Conservation (phyloP, 2,113 vertebrate genomes). For the Clarias batrachus region DNA sequence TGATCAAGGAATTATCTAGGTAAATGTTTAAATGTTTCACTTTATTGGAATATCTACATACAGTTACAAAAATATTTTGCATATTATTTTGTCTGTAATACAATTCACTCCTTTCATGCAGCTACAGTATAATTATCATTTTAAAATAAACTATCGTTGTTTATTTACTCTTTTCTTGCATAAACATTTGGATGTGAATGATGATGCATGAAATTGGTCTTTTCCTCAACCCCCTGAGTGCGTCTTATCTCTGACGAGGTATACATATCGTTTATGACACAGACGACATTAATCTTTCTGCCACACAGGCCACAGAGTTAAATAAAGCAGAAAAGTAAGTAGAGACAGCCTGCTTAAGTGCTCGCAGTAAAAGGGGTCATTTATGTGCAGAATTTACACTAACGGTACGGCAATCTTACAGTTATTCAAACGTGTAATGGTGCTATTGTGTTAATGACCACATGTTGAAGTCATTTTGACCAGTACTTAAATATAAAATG, state of each 20-base stretch:
- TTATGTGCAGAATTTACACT: not conserved
- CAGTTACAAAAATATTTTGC: not conserved
- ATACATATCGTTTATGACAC: conserved; percentile 41
- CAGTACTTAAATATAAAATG: conserved; percentile 1
- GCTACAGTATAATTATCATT: not conserved
- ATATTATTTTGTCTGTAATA: not conserved
- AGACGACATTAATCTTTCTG: conserved; percentile 34
- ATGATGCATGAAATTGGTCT: conserved; percentile 36
- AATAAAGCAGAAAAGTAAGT: conserved; percentile 23
- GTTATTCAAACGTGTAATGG: conserved; percentile 29
- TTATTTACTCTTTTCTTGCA: conserved; percentile 12
- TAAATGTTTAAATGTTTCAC: not conserved
- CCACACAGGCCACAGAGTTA: conserved; percentile 25
- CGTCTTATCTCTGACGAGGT: conserved; percentile 35
- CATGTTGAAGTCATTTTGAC: not conserved
- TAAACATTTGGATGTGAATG: conserved; percentile 25
- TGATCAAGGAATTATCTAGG: not conserved
- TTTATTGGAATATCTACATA: not conserved
- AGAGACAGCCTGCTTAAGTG: conserved; percentile 13
- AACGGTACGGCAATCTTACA: not conserved
- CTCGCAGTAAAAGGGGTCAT: not conserved
- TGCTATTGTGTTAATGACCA: conserved; percentile 21
- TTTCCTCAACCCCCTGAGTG: conserved; percentile 10
- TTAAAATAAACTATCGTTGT: conserved; percentile 1
- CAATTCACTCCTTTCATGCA: not conserved